A percentile compares a stretch with the other conserved stretches of the same genome.
Conservation (phyloP, 53 echinoderm and acorn worm species). For the Apostichopus leukothele region DNA sequence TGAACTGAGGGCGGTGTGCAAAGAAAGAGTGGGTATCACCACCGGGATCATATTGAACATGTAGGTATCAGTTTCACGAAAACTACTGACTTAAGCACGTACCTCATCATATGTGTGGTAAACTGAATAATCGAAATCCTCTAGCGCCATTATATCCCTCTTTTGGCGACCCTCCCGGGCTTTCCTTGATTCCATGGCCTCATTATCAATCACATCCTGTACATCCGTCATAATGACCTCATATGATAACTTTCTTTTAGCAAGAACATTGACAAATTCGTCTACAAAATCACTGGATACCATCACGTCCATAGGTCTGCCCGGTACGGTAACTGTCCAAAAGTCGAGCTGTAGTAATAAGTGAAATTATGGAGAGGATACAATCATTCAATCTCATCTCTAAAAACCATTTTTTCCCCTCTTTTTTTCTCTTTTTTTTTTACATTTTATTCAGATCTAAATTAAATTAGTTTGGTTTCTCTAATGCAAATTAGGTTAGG, state of each 20-base stretch:
- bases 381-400: too few species aligned
- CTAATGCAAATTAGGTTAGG: too few species aligned
- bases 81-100: background rate
- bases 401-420: too few species aligned
- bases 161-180: background rate
- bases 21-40: too few species aligned
- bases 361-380: too few species aligned
- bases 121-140: constrained; percentile 62
- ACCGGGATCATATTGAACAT: too few species aligned
- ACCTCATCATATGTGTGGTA: constrained; percentile 77
- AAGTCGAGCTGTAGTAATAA: background rate
- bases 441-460: too few species aligned
- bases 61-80: background rate
- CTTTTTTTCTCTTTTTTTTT: too few species aligned
- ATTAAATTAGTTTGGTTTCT: too few species aligned
- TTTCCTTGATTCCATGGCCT: constrained; percentile 6
- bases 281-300: background rate
- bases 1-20: too few species aligned
- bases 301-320: constrained; percentile 11
- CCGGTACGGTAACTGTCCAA: background rate
- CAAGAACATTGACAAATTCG: background rate
- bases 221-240: constrained; percentile 13
- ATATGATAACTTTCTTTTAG: background rate
- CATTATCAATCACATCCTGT: constrained; percentile 7
- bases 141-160: background rate